Evolutionary conservation across 2,113 vertebrate genomes (phyloP), one percentile per base, ranked within the genome.

Genomic region (Tachysurus fulvidraco): DNA sequence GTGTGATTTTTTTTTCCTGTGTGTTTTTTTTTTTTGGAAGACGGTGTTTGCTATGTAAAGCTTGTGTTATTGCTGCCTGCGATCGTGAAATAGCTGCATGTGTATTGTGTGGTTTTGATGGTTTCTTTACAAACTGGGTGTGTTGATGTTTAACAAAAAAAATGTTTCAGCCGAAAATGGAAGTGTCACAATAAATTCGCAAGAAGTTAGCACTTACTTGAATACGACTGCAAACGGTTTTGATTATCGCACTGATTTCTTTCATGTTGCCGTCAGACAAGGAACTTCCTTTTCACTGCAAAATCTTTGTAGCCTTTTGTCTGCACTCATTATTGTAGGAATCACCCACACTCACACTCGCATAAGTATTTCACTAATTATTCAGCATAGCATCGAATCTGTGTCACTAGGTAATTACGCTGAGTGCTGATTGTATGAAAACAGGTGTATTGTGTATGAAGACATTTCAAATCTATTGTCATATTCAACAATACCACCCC

Each of bases 61-160:
- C 88, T 89, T 91, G 88, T 89, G 84, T 83, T 89, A 46, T 90
- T 83, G 83, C 88, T 89, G 78, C 85, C 88, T 87, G 85, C 88
- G 81, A 83, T 90, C 85, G 85, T 55, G 73, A 81, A 89, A 89
- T 74, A 65, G 88, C 90, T 91, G 93, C 93, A 94, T 94, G 92
- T 64, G 2, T 88, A 71, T 88, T 85, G 30, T 81, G 55, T 81
- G 78, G 55, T 44, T 36, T 81, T 23, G 36, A 59, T 80, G 55
- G 54, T 80, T 80, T 36, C 54, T 80, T 41, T 16, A 36, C 54
- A 79, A 57, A 23, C 57, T 84, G 62, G 17, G 46, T 55, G 23
- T 77, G 21, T 73, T 62, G 21, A 74, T 86, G 76, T 89, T 30
- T 79, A 44, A 77, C 69, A 65, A 73, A n/a, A n/a, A n/a, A n/a